phyloP scores from a whole-genome alignment of 2,113 vertebrate species.

The Pituophis catenifer region DNA sequence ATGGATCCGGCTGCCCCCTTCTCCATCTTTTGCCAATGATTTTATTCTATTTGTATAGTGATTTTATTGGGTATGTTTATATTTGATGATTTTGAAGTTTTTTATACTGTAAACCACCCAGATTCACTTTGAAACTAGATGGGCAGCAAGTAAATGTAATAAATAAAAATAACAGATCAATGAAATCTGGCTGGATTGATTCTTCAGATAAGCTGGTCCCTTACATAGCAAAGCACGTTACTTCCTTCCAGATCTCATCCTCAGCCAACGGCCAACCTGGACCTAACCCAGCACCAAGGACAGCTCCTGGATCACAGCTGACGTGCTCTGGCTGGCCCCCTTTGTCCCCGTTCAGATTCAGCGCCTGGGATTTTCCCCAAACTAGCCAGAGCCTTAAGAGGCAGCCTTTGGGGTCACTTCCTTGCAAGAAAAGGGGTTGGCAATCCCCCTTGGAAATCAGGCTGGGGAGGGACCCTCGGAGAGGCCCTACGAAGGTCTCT shows the following conservation, averaged over 20 bases:
- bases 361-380: neutral
- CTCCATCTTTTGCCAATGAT: neutral
- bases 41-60: neutral
- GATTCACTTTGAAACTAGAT: neutral
- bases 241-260: neutral
- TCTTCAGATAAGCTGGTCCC: neutral
- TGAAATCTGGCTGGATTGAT: neutral
- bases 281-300: neutral
- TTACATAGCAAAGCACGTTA: neutral
- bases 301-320: neutral
- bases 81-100: neutral
- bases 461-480: neutral
- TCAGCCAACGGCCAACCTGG: neutral
- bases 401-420: neutral
- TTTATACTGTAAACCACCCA: neutral
- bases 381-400: neutral
- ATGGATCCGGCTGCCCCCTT: neutral
- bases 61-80: neutral
- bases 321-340: neutral
- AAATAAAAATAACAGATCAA: neutral
- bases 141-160: neutral
- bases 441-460: neutral
- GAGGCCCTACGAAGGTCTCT: neutral
- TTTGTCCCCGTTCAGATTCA: neutral
- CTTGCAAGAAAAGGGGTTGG: neutral